phyloP scores from a whole-genome alignment of 2,113 vertebrate species.

The Todiramphus saurophagus region DNA sequence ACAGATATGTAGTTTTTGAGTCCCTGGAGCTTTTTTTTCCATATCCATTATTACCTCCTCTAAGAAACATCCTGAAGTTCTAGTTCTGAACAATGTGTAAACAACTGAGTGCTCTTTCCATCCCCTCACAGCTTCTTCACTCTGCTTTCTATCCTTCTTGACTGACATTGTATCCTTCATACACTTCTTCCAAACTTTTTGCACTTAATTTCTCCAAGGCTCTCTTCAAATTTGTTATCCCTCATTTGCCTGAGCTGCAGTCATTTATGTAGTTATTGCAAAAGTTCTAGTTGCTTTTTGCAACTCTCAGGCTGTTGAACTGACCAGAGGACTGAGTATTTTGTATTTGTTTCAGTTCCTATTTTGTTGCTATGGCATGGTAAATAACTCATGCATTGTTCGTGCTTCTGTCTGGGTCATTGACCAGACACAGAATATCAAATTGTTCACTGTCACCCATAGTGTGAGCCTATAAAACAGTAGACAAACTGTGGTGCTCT shows the following conservation, averaged over 20 bases:
- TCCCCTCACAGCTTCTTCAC: not conserved
- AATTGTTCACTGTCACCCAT: not conserved
- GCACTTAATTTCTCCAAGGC: not conserved
- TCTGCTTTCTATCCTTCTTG: not conserved
- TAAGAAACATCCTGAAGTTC: not conserved
- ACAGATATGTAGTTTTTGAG: fast-evolving
- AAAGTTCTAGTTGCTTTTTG: not conserved
- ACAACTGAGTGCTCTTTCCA: not conserved
- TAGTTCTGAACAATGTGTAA: not conserved
- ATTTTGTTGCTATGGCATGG: not conserved
- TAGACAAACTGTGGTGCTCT: not conserved
- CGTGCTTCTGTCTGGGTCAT: not conserved
- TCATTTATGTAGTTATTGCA: not conserved
- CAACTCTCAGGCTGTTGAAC: not conserved
- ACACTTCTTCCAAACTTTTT: not conserved
- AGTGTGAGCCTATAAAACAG: not conserved
- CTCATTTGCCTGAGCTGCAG: not conserved
- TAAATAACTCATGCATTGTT: not conserved
- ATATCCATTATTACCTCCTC: not conserved
- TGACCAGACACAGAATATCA: not conserved
- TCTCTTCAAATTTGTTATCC: not conserved
- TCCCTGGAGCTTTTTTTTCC: not conserved
- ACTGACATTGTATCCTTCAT: not conserved
- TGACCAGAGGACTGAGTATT: not conserved
- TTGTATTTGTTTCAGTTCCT: not conserved